Evolutionary conservation across 2,888 invertebrate species (phyloP).

Genomic region (Mylabris sibirica): DNA sequence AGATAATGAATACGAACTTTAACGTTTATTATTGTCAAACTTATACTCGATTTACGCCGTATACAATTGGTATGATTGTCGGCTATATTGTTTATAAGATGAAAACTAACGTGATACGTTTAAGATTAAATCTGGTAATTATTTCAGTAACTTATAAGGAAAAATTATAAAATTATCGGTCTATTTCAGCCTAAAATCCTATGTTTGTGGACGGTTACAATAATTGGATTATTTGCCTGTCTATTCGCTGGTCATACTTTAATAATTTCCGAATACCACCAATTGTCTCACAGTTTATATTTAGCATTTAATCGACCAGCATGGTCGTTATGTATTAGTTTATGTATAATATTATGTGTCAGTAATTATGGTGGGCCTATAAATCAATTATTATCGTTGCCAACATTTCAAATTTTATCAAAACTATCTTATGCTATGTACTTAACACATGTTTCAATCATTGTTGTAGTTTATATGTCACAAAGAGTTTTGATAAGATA

Average conservation of each 20-base stretch:
- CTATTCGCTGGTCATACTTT: conserved; percentile 24
- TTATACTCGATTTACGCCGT: conserved; percentile 24
- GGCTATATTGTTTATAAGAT: conserved; percentile 28
- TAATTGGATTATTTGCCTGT: conserved; percentile 19
- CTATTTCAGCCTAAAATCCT: not conserved
- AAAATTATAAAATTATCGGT: not conserved
- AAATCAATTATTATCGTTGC: conserved; percentile 28
- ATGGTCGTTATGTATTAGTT: conserved; percentile 51
- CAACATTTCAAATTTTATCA: conserved; percentile 31
- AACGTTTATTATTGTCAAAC: conserved; percentile 26
- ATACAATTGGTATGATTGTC: conserved; percentile 28
- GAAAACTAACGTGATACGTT: conserved; percentile 7
- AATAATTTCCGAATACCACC: conserved; percentile 25
- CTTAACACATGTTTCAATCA: conserved; percentile 26
- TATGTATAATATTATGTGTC: not conserved
- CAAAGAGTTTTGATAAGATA: not conserved
- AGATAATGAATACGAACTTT: conserved; percentile 7
- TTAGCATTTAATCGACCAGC: conserved; percentile 56
- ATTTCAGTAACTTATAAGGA: not conserved
- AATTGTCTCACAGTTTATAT: conserved; percentile 28
- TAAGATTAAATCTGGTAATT: conserved; percentile 19
- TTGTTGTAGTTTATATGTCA: conserved; percentile 11
- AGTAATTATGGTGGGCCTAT: conserved; percentile 15
- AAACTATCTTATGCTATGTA: conserved; percentile 32
- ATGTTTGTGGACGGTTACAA: not conserved